Evolutionary conservation across 2,113 vertebrate species (phyloP), one percentile per base, ranked within the genome.

Genomic region (Oplegnathus fasciatus): DNA sequence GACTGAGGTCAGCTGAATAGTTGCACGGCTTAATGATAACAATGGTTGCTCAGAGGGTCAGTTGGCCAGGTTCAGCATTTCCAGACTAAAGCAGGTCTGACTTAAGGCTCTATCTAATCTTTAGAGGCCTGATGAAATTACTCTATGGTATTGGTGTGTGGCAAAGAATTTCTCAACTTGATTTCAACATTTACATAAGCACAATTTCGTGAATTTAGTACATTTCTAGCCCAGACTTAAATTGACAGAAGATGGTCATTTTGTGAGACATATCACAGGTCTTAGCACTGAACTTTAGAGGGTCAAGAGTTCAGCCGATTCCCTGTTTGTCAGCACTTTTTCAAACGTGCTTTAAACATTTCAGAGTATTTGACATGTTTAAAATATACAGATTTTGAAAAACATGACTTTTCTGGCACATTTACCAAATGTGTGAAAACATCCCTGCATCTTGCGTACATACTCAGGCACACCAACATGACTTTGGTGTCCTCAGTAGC

Each of bases 1-100:
- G 71, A 46, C 64, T 5, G 79, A 92, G 94, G 94, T 95, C 93
- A 91, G 62, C 75, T 26, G 80, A 91, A 92, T 90, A 85, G 74
- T 83, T 83, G 84, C 92, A 91, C 75, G 83, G 70, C 80, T 66
- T 71, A 44, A 83, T 79, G 92, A 94, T 92, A 94, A 86, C 89
- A 84, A 30, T 32, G 66, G 85, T 87, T 87, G 75, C 79, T 88
- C 68, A 75, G 62, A 58, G 82, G 85, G 83, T 86, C 84, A 87
- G 48, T 62, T 32, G 61, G 57, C 52, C 26, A 46, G 68, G 58
- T 78, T 44, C 65, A 77, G 37, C 66, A 26, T 87, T 81, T 90
- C 57, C 75, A 86, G 69, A 54, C 73, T 48, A 14, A 75, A 83
- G 71, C 72, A 73, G 76, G 82, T 80, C 86, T 67, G 80, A 71